A percentile compares a stretch with the other conserved stretches of the same genome.
phyloP scores from a whole-genome alignment of 2,888 invertebrate species.

The Leistus spinibarbis region DNA sequence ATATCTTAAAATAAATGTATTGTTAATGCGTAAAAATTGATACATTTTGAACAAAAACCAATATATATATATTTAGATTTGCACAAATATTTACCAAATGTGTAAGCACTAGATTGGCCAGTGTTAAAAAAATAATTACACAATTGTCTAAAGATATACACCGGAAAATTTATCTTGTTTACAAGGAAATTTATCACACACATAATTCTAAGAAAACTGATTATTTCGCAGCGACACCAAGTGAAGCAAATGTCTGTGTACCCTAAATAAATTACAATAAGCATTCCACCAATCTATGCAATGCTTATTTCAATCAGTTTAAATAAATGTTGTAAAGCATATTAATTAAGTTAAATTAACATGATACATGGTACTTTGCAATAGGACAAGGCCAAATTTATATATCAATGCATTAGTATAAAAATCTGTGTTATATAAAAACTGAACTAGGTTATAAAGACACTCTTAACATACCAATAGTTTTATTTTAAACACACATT shows the following conservation, averaged over 20 bases:
- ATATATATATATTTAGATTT: neutral
- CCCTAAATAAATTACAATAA: neutral
- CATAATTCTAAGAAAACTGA: slow-evolving; percentile 16
- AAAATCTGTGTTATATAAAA: neutral
- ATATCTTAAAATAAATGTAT: too few species aligned
- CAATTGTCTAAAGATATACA: neutral
- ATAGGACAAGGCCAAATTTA: slow-evolving; percentile 28
- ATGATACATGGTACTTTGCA: slow-evolving; percentile 20
- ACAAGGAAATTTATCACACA: neutral
- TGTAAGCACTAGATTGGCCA: neutral
- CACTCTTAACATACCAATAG: slow-evolving; percentile 19
- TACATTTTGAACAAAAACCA: neutral
- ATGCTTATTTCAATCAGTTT: slow-evolving; percentile 13
- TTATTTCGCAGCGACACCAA: slow-evolving; percentile 1
- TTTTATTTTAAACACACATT: slow-evolving; percentile 7
- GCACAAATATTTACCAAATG: neutral
- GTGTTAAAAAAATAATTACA: neutral
- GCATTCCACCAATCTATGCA: neutral
- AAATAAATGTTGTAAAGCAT: slow-evolving; percentile 31
- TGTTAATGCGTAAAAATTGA: too few species aligned
- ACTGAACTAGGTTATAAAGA: neutral
- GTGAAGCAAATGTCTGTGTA: neutral
- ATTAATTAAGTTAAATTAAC: slow-evolving; percentile 31
- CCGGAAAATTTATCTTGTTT: neutral
- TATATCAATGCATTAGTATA: neutral